phyloP scores from a whole-genome alignment of 1,140 invertebrate genomes.

The Asbolus verrucosus region DNA sequence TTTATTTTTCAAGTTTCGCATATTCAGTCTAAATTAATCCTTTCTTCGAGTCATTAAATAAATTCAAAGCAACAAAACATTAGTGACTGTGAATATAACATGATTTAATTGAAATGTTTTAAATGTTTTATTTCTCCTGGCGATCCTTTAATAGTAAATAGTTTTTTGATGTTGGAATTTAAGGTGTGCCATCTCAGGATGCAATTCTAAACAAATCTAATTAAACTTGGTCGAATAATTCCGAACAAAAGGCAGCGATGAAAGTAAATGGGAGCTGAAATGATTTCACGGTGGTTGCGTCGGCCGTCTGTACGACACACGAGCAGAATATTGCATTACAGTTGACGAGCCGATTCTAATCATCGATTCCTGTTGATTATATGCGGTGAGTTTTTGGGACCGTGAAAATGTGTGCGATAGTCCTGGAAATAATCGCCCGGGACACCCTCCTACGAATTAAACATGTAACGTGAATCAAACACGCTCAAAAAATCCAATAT shows the following conservation, averaged over 20 bases:
- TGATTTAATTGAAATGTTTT: conserved; percentile 1
- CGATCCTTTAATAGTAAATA: conserved; percentile 1
- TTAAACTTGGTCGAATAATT: conserved; percentile 47
- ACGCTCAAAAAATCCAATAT: conserved; percentile 52
- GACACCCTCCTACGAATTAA: conserved; percentile 41
- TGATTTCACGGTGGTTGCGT: conserved; percentile 47
- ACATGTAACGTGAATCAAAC: conserved; percentile 41
- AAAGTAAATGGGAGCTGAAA: conserved; percentile 34
- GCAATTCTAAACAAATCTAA: conserved; percentile 46
- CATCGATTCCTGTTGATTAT: neutral
- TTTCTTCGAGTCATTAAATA: too few species aligned
- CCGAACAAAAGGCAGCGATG: conserved; percentile 37
- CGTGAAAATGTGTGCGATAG: too few species aligned
- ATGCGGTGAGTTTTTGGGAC: too few species aligned
- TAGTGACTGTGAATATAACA: too few species aligned
- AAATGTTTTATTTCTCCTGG: neutral
- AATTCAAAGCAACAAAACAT: too few species aligned
- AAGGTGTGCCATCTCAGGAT: conserved; percentile 19
- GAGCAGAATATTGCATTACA: conserved; percentile 18
- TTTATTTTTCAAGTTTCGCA: too few species aligned
- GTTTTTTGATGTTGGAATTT: neutral
- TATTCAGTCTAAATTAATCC: too few species aligned
- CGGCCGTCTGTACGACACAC: conserved; percentile 18
- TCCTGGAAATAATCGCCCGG: conserved; percentile 24
- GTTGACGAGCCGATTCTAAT: neutral